Conservation (phyloP, 2,888 invertebrate species). For the Xestobium rufovillosum region DNA sequence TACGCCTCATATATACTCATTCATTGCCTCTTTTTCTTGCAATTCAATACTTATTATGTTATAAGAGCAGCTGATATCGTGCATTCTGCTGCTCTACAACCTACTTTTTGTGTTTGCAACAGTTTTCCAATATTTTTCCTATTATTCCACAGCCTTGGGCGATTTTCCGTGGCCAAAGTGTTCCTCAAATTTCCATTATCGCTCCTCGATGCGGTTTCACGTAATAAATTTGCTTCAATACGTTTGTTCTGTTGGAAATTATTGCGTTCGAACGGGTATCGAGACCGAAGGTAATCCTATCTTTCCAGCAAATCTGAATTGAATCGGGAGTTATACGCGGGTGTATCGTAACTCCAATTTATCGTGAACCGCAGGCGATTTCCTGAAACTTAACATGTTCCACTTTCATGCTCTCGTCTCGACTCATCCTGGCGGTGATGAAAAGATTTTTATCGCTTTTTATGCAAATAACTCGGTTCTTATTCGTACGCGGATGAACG, state of each 20-base stretch:
- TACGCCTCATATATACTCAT: no score
- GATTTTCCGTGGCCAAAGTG: constrained; percentile 8
- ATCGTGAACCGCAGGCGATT: constrained; percentile 19
- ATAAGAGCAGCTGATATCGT: no score
- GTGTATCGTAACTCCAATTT: constrained; percentile 21
- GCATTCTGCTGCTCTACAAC: no score
- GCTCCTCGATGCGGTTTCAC: constrained; percentile 13
- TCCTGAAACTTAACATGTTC: constrained; percentile 19
- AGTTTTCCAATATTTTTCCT: no score
- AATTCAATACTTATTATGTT: no score
- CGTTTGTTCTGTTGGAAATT: constrained; percentile 20
- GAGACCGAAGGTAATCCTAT: constrained; percentile 23
- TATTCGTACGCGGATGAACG: no score
- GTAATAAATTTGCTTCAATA: constrained; percentile 17
- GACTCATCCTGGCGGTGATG: no score
- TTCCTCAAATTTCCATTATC: constrained; percentile 19
- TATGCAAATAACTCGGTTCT: no score
- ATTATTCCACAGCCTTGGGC: no score
- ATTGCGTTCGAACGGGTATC: constrained; percentile 18
- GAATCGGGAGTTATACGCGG: constrained; percentile 23
- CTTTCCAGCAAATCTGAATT: constrained; percentile 25
- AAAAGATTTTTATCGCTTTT: no score
- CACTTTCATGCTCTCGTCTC: constrained; percentile 19
- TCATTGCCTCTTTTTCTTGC: no score
- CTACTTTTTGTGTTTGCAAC: no score